phyloP scores from a whole-genome alignment of 2,797 vertebrate genomes.

The Poecilia velifera region DNA sequence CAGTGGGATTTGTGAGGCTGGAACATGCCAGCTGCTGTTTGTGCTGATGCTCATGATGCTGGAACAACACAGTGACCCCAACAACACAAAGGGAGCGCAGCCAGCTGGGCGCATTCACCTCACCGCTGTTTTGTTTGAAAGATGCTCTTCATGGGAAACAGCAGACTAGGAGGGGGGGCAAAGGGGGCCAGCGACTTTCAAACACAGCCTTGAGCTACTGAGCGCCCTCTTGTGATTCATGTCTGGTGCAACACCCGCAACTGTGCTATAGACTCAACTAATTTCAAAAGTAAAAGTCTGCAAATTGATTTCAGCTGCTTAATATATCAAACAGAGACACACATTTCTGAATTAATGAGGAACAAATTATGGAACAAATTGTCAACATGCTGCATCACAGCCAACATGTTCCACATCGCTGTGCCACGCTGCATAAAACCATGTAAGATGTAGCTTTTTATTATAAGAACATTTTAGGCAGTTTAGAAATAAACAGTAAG shows the following conservation, averaged over 20 bases:
- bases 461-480: neutral
- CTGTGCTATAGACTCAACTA: neutral
- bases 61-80: constrained; percentile 61
- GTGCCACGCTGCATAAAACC: neutral
- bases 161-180: neutral
- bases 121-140: constrained; percentile 57
- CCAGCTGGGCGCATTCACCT: constrained; percentile 60
- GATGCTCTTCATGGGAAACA: constrained; percentile 4
- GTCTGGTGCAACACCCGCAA: constrained; percentile 11
- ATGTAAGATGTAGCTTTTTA: neutral
- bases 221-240: constrained; percentile 50
- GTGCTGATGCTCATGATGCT: constrained; percentile 71
- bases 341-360: neutral
- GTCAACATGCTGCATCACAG: neutral
- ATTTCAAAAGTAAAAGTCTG: neutral
- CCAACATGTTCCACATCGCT: neutral
- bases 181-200: neutral
- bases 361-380: neutral
- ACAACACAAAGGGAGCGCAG: constrained; percentile 64
- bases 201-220: constrained; percentile 21
- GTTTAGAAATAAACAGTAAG: neutral
- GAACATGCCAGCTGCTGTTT: constrained; percentile 65
- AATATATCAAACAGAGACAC: neutral
- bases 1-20: constrained; percentile 65
- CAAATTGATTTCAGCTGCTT: neutral